Evolutionary conservation across 2,888 invertebrate species (phyloP).

Genomic region (Megalurothrips usitatus): DNA sequence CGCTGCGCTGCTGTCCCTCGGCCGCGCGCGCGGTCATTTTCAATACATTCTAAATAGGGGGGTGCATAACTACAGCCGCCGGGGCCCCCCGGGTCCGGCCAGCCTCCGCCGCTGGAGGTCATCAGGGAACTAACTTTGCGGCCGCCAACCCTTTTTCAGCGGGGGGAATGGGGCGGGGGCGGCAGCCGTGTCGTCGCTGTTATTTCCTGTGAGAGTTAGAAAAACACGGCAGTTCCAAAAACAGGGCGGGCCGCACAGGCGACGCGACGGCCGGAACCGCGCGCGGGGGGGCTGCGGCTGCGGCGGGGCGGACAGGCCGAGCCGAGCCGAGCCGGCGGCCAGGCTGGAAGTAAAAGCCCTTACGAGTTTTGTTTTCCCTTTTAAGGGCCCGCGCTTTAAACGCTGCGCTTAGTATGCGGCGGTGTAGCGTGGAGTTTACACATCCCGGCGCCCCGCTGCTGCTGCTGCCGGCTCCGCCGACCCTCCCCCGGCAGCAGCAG

Average conservation of each 20-base stretch:
- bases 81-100: too few species aligned
- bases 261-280: background rate
- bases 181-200: background rate
- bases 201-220: slow-evolving; percentile 6
- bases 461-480: background rate
- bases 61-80: background rate
- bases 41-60: slow-evolving; percentile 9
- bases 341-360: background rate
- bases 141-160: background rate
- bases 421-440: background rate
- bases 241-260: background rate
- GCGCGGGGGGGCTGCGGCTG: background rate
- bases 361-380: slow-evolving; percentile 6
- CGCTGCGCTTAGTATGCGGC: background rate
- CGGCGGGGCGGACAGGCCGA: background rate
- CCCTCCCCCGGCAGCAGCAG: background rate
- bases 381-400: background rate
- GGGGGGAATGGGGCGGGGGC: background rate
- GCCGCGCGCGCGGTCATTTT: background rate
- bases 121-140: too few species aligned
- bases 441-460: background rate
- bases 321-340: background rate
- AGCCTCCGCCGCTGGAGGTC: too few species aligned
- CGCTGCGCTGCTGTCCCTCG: background rate
- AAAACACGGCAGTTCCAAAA: slow-evolving; percentile 3